These are phyloP conservation scores for Lepidonotus clava DNA, from an alignment of 2,888 invertebrate species.

Conservation along the genomic window DNA sequence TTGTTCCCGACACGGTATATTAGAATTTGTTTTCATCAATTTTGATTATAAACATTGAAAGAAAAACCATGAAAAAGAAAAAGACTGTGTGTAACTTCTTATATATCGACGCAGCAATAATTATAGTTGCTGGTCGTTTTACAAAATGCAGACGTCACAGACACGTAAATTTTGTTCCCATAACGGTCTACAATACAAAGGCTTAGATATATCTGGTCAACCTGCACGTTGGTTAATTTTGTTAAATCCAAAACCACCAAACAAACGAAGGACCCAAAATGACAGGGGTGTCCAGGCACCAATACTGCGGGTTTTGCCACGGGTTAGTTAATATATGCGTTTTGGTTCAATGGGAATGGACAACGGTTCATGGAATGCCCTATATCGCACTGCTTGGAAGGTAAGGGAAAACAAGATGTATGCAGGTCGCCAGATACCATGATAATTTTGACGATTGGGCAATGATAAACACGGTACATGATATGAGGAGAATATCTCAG, in stretches of 20 bases:
- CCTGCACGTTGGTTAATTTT: slow-evolving; percentile 19
- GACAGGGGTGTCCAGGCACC: no score
- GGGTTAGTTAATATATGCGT: no score
- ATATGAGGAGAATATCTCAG: slow-evolving; percentile 3
- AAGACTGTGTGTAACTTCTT: no score
- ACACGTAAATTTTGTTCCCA: slow-evolving; percentile 21
- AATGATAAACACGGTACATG: slow-evolving; percentile 36
- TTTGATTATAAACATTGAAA: no score
- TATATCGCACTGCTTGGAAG: no score
- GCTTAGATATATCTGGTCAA: neutral
- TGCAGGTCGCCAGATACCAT: slow-evolving; percentile 1
- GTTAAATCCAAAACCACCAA: neutral
- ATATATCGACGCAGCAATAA: neutral
- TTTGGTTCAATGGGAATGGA: no score
- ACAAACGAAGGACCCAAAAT: neutral
- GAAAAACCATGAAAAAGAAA: no score
- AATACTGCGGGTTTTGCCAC: no score
- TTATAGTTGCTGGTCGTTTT: neutral
- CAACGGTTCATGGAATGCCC: no score
- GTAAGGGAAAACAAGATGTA: neutral
- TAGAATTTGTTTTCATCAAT: neutral
- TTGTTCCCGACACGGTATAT: neutral
- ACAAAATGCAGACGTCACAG: slow-evolving; percentile 11
- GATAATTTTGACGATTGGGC: slow-evolving; percentile 12
- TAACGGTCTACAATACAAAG: neutral